These are phyloP conservation scores for Phycodurus eques DNA, from an alignment of 2,113 vertebrate species.

Conservation along the genomic window DNA sequence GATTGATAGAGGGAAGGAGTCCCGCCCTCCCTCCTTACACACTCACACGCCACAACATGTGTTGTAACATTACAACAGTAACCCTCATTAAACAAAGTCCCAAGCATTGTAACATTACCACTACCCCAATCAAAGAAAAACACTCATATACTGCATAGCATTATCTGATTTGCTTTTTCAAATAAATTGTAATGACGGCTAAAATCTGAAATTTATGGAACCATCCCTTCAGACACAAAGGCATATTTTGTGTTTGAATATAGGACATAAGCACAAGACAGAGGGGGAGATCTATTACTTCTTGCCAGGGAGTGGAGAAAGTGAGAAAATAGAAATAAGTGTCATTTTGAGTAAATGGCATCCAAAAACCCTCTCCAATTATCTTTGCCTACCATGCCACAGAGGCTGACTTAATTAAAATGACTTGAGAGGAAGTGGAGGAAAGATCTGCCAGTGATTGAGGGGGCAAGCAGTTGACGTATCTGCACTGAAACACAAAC, in stretches of 20 bases:
- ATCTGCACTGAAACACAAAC: constrained; percentile 80
- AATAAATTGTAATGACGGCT: constrained; percentile 66
- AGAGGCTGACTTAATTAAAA: constrained; percentile 84
- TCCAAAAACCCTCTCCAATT: constrained; percentile 84
- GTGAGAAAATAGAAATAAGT: constrained; percentile 71
- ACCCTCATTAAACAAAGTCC: not conserved
- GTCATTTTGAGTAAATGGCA: constrained; percentile 79
- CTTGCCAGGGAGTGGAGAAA: constrained; percentile 57
- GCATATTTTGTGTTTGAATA: constrained; percentile 69
- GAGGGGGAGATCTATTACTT: constrained; percentile 56
- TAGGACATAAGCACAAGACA: constrained; percentile 54
- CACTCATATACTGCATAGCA: constrained; percentile 1
- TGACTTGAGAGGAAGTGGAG: constrained; percentile 73
- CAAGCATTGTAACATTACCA: not conserved
- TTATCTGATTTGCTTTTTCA: constrained; percentile 65
- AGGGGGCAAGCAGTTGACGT: constrained; percentile 73
- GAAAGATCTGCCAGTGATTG: constrained; percentile 69
- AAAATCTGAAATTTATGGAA: constrained; percentile 70
- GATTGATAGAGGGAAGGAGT: constrained; percentile 73
- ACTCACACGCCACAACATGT: constrained; percentile 44
- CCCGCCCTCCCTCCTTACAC: constrained; percentile 44
- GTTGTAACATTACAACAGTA: constrained; percentile 1
- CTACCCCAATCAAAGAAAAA: not conserved
- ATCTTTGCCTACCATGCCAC: constrained; percentile 80
- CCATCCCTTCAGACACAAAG: constrained; percentile 61